These are phyloP conservation scores for Jacana jacana DNA, from an alignment of 2,113 vertebrate species.

Conservation along the genomic window DNA sequence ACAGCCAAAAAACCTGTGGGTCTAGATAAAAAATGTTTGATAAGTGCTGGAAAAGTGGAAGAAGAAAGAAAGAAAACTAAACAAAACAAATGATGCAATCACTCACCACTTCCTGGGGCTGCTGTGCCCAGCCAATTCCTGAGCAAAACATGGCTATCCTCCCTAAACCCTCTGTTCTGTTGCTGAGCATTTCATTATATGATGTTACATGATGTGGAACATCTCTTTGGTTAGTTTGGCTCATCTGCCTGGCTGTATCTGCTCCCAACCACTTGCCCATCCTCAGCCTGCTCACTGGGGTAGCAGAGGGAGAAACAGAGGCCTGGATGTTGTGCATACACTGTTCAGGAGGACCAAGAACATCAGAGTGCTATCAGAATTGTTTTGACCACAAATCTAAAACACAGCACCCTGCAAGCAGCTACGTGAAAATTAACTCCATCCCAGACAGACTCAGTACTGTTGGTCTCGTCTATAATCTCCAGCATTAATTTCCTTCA, in stretches of 20 bases:
- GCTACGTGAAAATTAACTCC: not conserved
- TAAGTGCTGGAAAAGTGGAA: not conserved
- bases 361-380: not conserved
- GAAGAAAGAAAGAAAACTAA: not conserved
- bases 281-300: rapidly evolving
- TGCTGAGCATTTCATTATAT: not conserved
- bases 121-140: not conserved
- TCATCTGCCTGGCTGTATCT: not conserved
- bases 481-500: not conserved
- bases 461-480: not conserved
- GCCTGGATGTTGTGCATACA: not conserved
- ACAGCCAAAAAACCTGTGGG: not conserved
- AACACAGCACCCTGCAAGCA: not conserved
- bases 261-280: not conserved
- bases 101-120: rapidly evolving
- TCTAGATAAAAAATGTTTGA: not conserved
- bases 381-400: not conserved
- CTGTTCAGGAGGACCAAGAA: not conserved
- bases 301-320: not conserved
- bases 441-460: not conserved
- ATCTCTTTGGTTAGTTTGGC: not conserved
- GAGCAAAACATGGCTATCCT: not conserved
- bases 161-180: rapidly evolving
- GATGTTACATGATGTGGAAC: rapidly evolving
- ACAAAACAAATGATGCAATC: not conserved